A percentile compares a stretch with the other conserved stretches of the same genome.
Evolutionary conservation across 2,797 vertebrate genomes (phyloP).

Genomic region (Dermochelys coriacea): DNA sequence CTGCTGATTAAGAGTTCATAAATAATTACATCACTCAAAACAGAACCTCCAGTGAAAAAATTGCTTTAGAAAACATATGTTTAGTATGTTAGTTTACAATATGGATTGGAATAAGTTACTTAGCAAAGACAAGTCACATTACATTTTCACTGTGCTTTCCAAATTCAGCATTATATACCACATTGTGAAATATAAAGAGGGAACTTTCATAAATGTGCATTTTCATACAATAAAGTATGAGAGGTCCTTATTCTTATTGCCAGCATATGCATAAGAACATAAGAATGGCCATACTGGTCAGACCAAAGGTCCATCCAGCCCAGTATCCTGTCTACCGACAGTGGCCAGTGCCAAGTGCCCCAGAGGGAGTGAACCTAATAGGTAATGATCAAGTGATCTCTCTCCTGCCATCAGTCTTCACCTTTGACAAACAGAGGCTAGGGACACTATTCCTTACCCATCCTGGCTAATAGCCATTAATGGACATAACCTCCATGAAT

Average conservation of each 20-base stretch:
- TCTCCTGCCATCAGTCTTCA: too few species aligned
- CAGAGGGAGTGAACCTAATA: too few species aligned
- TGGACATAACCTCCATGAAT: too few species aligned
- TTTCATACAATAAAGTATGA: slow-evolving; percentile 14
- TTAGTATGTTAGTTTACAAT: neutral
- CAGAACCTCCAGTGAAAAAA: neutral
- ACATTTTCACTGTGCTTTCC: neutral
- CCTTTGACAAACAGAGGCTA: too few species aligned
- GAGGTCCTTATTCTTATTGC: neutral
- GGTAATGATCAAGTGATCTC: too few species aligned
- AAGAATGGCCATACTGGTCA: too few species aligned
- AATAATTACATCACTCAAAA: neutral
- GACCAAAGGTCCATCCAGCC: too few species aligned
- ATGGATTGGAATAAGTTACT: neutral
- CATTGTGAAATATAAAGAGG: neutral
- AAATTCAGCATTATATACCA: neutral
- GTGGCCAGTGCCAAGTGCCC: too few species aligned
- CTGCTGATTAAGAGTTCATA: neutral
- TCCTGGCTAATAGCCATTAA: too few species aligned
- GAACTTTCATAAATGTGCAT: slow-evolving; percentile 2
- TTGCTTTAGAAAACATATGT: neutral
- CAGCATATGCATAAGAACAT: neutral
- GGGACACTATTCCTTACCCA: too few species aligned
- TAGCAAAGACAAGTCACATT: neutral
- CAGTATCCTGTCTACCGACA: too few species aligned